Evolutionary conservation across 2,888 invertebrate genomes (phyloP), one percentile per base, ranked within the genome.

Genomic region (Nemapogon koenigi): DNA sequence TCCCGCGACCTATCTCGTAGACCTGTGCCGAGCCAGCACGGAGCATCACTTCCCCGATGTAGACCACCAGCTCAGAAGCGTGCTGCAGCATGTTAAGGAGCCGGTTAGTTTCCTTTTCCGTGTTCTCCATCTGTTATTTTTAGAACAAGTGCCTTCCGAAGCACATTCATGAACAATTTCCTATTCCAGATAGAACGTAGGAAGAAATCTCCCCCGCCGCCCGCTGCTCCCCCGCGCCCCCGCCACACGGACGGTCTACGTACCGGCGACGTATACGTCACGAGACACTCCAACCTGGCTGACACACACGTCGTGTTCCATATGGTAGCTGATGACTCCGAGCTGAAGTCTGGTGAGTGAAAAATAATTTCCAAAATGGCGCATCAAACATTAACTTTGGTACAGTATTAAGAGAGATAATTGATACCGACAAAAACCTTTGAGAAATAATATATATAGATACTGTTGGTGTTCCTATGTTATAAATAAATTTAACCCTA

Each of bases 231-330:
- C 63, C 67, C 26, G 81, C 47, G 68, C 89, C 26, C 84, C 29
- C 43, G 43, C 38, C 65, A 66, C 30, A 82, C 83, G 49, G 83
- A 83, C 51, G 79, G 84, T 48, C 73, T 93, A 45, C 88, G 87
- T 64, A 83, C 90, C 2, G 94, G 94, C 0, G 95, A 95, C 73
- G 88, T 93, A 55, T 90, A 89, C 58, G 82, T 93, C 41, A 92
- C 92, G 4, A 82, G 86, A 48, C 97, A 97, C 83, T 94, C 95
- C 50, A 97, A 97, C 82, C 83, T 98, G 46, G 89, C 93, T 2
- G 93, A 96, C 61, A 91, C 91, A 31, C 97, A 99, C 73, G 89
- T 96, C 2, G 89, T 97, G 33, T 99, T 97, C 75, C 98, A 99
- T 59, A 85, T 99, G 57, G 90, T 97, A 4, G 88, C 90, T 0